Conservation (phyloP, 2,888 invertebrate genomes). For the Unio pictorum region DNA sequence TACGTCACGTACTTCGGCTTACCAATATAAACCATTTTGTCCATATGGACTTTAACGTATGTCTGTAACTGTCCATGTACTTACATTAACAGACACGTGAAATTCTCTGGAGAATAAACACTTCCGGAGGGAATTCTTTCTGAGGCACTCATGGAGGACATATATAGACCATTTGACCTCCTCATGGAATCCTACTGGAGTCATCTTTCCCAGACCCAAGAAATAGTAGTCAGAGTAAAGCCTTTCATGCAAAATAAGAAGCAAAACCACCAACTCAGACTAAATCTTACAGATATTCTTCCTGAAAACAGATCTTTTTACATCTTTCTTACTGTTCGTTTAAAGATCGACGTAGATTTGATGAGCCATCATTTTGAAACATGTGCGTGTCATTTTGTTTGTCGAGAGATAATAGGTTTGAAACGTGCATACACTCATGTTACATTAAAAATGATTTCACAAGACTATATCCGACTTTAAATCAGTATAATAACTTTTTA, state of each 20-base stretch:
- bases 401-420: too few species aligned
- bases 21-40: background rate
- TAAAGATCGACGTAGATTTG: too few species aligned
- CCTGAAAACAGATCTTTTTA: background rate
- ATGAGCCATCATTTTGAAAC: too few species aligned
- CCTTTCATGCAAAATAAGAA: conserved; percentile 31
- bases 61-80: background rate
- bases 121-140: conserved; percentile 17
- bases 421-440: too few species aligned
- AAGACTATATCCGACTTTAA: too few species aligned
- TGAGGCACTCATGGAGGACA: conserved; percentile 38
- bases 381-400: too few species aligned
- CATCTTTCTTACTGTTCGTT: too few species aligned
- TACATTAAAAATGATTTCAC: too few species aligned
- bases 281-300: background rate
- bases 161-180: conserved; percentile 38
- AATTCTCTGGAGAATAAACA: conserved; percentile 41
- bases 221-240: conserved; percentile 60
- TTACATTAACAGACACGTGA: conserved; percentile 17
- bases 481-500: too few species aligned
- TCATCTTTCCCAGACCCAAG: conserved; percentile 38
- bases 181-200: conserved; percentile 40
- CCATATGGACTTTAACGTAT: background rate
- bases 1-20: background rate
- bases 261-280: background rate